A percentile compares a stretch with the other conserved stretches of the same genome.
Conservation (phyloP, 2,797 vertebrate genomes). For the Phataginus tricuspis region DNA sequence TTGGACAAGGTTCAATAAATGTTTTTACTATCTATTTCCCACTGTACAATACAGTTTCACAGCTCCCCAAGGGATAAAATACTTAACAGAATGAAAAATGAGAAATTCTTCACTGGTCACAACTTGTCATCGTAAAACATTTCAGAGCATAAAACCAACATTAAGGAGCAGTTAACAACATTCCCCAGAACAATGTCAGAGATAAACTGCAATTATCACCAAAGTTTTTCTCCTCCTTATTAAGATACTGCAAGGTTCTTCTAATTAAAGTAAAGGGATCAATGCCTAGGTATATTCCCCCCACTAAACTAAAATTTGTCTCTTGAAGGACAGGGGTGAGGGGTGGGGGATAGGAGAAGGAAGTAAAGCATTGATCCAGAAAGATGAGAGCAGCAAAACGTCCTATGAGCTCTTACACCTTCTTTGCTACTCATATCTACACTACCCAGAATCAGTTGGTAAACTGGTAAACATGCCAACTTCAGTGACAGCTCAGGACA, state of each 20-base stretch:
- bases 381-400: conserved; percentile 71
- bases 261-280: conserved; percentile 40
- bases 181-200: conserved; percentile 57
- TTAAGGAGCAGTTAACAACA: conserved; percentile 43
- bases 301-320: conserved; percentile 51
- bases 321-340: conserved; percentile 12
- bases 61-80: conserved; percentile 51
- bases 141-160: conserved; percentile 61
- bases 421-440: conserved; percentile 47
- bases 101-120: conserved; percentile 59
- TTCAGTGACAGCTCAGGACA: not conserved
- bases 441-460: conserved; percentile 17
- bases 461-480: conserved; percentile 47
- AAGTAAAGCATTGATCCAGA: conserved; percentile 47
- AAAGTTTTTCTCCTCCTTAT: conserved; percentile 29
- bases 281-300: conserved; percentile 44
- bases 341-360: not conserved
- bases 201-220: conserved; percentile 32
- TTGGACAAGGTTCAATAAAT: conserved; percentile 69
- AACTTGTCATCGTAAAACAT: conserved; percentile 49
- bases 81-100: conserved; percentile 53
- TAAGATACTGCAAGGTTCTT: conserved; percentile 56
- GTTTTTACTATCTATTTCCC: conserved; percentile 29
- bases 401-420: conserved; percentile 48
- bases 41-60: not conserved